phyloP scores from a whole-genome alignment of 2,113 vertebrate species.

The Lepisosteus oculatus region DNA sequence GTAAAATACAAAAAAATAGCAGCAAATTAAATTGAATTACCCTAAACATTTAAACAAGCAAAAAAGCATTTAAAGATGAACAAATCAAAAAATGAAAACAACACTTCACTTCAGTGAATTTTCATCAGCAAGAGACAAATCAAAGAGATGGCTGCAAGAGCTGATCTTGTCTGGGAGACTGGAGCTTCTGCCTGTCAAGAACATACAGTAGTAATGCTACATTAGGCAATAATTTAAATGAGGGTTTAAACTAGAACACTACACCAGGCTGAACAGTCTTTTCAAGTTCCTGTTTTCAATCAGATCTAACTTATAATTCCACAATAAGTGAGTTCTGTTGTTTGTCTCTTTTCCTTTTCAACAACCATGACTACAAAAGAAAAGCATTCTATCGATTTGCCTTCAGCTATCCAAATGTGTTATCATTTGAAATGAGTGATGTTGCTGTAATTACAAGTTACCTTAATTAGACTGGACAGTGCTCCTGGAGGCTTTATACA shows the following conservation, averaged over 20 bases:
- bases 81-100: background rate
- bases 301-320: background rate
- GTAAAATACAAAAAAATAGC: background rate
- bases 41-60: background rate
- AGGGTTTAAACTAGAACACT: background rate
- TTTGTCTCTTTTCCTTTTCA: background rate
- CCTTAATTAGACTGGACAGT: background rate
- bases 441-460: constrained; percentile 14
- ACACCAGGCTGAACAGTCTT: constrained; percentile 20
- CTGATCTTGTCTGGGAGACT: constrained; percentile 1
- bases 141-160: constrained; percentile 1
- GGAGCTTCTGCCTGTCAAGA: background rate
- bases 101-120: constrained; percentile 5
- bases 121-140: constrained; percentile 33
- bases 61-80: background rate
- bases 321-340: background rate
- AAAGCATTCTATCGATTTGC: background rate
- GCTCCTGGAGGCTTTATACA: background rate
- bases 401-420: background rate
- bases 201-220: background rate
- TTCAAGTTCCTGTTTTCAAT: constrained; percentile 22
- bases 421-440: constrained; percentile 7
- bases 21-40: background rate
- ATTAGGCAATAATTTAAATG: constrained; percentile 8
- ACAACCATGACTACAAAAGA: background rate